phyloP scores from a whole-genome alignment of 2,113 vertebrate species.

The Vanacampus margaritifer region DNA sequence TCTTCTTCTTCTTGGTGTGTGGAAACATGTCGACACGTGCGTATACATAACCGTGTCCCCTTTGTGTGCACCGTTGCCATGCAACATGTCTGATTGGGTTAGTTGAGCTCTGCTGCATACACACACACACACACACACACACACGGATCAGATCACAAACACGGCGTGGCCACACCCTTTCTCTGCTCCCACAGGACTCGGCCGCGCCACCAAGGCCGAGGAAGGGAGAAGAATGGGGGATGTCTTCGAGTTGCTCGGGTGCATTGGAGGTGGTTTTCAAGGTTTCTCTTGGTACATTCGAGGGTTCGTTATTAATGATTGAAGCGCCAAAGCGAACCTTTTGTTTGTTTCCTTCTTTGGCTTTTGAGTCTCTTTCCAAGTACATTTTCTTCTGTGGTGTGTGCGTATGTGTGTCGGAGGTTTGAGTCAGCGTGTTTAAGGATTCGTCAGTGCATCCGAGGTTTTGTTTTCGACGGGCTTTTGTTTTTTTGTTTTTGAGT shows the following conservation, averaged over 20 bases:
- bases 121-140: slow-evolving; percentile 25
- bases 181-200: slow-evolving; percentile 56
- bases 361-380: neutral
- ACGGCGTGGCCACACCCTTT: slow-evolving; percentile 59
- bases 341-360: neutral
- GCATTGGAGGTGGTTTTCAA: neutral
- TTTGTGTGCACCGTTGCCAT: slow-evolving; percentile 75
- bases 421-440: neutral
- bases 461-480: too few relatives aligned
- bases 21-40: slow-evolving; percentile 52
- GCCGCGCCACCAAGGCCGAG: slow-evolving; percentile 64
- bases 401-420: neutral
- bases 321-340: neutral
- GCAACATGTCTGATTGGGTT: slow-evolving; percentile 80
- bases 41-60: slow-evolving; percentile 56
- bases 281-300: neutral
- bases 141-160: slow-evolving; percentile 47
- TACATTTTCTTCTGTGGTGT: neutral
- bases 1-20: slow-evolving; percentile 1
- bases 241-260: neutral
- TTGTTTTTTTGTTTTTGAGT: too few relatives aligned
- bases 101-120: slow-evolving; percentile 65
- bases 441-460: too few relatives aligned
- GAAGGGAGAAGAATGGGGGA: slow-evolving; percentile 19
- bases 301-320: neutral